phyloP scores from a whole-genome alignment of 2,888 invertebrate species.

The Amphipyra tragopoginis region DNA sequence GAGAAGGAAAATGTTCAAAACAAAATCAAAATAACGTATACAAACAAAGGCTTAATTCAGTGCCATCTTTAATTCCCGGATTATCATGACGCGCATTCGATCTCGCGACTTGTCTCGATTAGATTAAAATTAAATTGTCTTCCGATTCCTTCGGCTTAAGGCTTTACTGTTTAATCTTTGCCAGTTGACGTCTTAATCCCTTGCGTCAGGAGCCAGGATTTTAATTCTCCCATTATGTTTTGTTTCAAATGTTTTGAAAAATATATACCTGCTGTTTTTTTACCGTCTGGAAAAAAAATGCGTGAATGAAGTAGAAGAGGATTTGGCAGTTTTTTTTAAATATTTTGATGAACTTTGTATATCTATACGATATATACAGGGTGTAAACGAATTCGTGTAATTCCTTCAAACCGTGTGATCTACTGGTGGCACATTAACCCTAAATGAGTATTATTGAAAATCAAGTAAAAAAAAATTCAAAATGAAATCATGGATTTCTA shows the following conservation, averaged over 20 bases:
- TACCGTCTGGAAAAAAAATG: too few relatives aligned
- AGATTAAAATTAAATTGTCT: conserved; percentile 58
- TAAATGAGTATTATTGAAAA: too few relatives aligned
- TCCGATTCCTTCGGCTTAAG: conserved; percentile 45
- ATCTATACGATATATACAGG: too few relatives aligned
- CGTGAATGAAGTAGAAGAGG: too few relatives aligned
- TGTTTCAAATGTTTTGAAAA: conserved; percentile 9
- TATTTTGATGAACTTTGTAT: too few relatives aligned
- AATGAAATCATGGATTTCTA: too few relatives aligned
- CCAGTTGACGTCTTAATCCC: conserved; percentile 44
- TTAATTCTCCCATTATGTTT: conserved; percentile 31
- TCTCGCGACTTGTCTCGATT: conserved; percentile 33
- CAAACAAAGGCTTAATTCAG: conserved; percentile 37
- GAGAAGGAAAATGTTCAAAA: conserved; percentile 1
- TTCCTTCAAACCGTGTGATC: too few relatives aligned
- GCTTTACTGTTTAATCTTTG: conserved; percentile 50
- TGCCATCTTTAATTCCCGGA: conserved; percentile 42
- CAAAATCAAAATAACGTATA: conserved; percentile 19
- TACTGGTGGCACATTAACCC: too few relatives aligned
- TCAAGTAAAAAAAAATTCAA: too few relatives aligned
- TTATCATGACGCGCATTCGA: conserved; percentile 49
- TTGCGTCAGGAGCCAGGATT: conserved; percentile 24
- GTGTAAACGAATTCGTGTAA: too few relatives aligned
- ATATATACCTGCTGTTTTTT: too few relatives aligned
- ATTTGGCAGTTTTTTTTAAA: too few relatives aligned